Base-by-base conservation (phyloP, 2,113 vertebrate genomes). In the Percopsis transmontana region DNA sequence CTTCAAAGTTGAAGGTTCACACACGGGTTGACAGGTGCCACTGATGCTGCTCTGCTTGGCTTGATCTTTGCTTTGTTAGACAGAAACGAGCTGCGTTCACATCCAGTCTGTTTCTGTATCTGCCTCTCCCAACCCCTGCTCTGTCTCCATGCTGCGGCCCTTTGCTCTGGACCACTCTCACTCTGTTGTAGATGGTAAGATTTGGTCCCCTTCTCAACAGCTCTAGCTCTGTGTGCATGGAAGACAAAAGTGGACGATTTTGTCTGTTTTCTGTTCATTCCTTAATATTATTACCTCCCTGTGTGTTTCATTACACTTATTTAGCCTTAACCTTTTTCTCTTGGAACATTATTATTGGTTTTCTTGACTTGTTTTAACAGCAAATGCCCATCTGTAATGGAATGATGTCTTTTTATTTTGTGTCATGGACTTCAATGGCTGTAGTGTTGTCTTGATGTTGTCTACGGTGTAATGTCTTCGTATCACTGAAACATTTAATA, bases 161-260 rank as follows among this genome's bases (percentile, higher is more conserved):
- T 39, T 55, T 52, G 19, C 38, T 9, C 58, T 3, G 87, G 85
- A 86, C 79, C 15, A 52, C 71, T 72, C 64, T 13, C 15, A 23
- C 83, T 66, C 60, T 81, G 58, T 73, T 59, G 68, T 85, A 90
- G 88, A 90, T 90, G 88, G 88, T 90, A 90, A 90, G 88, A 82
- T 42, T 40, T 12, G 57, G 48, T 18, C 68, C 68, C 68, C 3
- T 58, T 68, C 70, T 66, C 39, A 38, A 48, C 45, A 12, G 63
- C 55, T 56, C 24, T 13, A 6, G n/a, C 6, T 48, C 9, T 39
- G 19, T 55, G 51, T 65, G 14, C 54, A 20, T n/a, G 21, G 23
- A 13, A 42, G 11, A 55, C 42, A 38, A 20, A 63, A 27, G 21
- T 19, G 33, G 20, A 6, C 20, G 39, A 8, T 40, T 2, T 20